These are phyloP conservation scores for Anabas testudineus DNA, from an alignment of 2,797 vertebrate species.

Conservation along the genomic window DNA sequence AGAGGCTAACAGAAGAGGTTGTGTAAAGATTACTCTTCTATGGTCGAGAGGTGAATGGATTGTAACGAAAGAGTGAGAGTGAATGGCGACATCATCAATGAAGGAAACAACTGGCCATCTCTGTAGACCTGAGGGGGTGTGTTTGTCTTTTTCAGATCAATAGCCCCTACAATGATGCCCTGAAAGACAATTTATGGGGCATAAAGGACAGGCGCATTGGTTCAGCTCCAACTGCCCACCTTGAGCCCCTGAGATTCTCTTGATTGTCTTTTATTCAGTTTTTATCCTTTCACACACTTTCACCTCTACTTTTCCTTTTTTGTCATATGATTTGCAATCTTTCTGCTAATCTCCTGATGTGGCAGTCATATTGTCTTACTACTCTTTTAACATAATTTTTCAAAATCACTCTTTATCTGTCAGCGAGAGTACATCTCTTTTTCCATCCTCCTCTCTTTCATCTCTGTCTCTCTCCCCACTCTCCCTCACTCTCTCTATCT, in stretches of 20 bases:
- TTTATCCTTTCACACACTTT: constrained; percentile 24
- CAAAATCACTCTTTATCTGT: constrained; percentile 16
- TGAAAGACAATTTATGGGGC: constrained; percentile 79
- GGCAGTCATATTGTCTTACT: constrained; percentile 14
- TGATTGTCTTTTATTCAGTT: constrained; percentile 38
- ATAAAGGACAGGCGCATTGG: constrained; percentile 72
- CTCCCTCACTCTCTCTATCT: constrained; percentile 10
- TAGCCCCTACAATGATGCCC: constrained; percentile 68
- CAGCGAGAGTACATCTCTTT: constrained; percentile 52
- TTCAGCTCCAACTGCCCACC: constrained; percentile 43
- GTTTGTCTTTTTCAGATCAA: constrained; percentile 83
- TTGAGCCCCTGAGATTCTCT: constrained; percentile 22
- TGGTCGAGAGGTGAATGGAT: constrained; percentile 36
- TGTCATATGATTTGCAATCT: constrained; percentile 22
- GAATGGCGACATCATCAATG: constrained; percentile 46
- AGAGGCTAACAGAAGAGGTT: constrained; percentile 26
- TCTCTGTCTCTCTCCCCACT: constrained; percentile 13
- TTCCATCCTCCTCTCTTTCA: constrained; percentile 35
- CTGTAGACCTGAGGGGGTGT: constrained; percentile 57
- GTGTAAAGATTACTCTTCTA: constrained; percentile 20
- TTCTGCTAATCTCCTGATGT: constrained; percentile 42
- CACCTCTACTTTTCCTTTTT: constrained; percentile 30
- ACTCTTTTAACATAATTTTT: constrained; percentile 4
- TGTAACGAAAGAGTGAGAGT: constrained; percentile 41
- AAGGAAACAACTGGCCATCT: constrained; percentile 42